Percentiles rank a stretch among this genome's conserved stretches.
phyloP scores from a whole-genome alignment of 2,888 invertebrate species.

The Pocota personata region DNA sequence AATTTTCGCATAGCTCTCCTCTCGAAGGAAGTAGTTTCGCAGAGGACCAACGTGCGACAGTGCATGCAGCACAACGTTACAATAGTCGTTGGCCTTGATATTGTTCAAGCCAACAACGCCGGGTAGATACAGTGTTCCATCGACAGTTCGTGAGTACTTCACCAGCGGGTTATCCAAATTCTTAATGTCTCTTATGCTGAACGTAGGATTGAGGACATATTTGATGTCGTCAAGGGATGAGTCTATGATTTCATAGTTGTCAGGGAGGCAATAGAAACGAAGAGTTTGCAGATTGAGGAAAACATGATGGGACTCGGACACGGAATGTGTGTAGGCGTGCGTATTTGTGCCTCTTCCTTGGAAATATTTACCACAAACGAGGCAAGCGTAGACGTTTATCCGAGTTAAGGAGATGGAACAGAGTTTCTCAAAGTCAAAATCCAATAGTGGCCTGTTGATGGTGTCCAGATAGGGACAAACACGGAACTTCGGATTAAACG shows the following conservation, averaged over 20 bases:
- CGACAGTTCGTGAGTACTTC: slow-evolving; percentile 96
- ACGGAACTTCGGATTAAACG: slow-evolving; percentile 83
- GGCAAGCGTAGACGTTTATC: slow-evolving; percentile 99
- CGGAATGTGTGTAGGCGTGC: slow-evolving; percentile 99
- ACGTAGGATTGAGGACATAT: slow-evolving; percentile 99
- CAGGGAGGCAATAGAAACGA: slow-evolving; percentile 99
- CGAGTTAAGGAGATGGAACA: slow-evolving; percentile 99
- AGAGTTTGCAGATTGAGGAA: slow-evolving; percentile 98
- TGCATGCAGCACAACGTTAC: slow-evolving; percentile 98
- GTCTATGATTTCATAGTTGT: slow-evolving; percentile 99
- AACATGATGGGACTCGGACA: slow-evolving; percentile 98
- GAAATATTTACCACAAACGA: slow-evolving; percentile 99
- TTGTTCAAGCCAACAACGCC: slow-evolving; percentile 99
- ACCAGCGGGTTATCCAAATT: slow-evolving; percentile 88
- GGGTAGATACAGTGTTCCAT: slow-evolving; percentile 97
- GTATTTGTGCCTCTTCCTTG: slow-evolving; percentile 98
- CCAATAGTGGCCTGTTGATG: slow-evolving; percentile 97
- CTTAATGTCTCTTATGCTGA: slow-evolving; percentile 91
- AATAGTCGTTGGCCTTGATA: slow-evolving; percentile 99
- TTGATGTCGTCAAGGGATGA: slow-evolving; percentile 99
- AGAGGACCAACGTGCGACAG: slow-evolving; percentile 97
- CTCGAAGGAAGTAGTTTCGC: slow-evolving; percentile 96
- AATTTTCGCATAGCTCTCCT: slow-evolving; percentile 94
- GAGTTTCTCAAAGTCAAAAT: slow-evolving; percentile 99
- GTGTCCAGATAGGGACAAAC: slow-evolving; percentile 99